These are phyloP conservation scores for Ceyx cyanopectus DNA, from an alignment of 2,113 vertebrate genomes.

Conservation along the genomic window DNA sequence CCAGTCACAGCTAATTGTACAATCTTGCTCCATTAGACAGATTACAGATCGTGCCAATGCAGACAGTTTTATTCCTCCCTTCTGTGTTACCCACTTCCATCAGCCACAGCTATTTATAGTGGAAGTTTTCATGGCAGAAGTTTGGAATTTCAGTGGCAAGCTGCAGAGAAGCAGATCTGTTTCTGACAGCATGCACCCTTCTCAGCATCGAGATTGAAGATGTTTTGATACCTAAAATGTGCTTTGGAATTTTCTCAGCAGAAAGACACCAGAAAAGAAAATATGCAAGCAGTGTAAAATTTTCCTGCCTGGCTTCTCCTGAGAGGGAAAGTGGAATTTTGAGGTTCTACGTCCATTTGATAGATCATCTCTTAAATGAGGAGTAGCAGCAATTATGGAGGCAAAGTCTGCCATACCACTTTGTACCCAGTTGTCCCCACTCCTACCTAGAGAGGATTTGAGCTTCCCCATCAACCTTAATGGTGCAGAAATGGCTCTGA, in stretches of 20 bases:
- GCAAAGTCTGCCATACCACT: not conserved
- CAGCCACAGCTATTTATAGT: not conserved
- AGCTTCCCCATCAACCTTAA: conserved; percentile 60
- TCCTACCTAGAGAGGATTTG: not conserved
- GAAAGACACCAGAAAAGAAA: not conserved
- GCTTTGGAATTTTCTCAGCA: not conserved
- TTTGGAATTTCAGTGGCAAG: conserved; percentile 11
- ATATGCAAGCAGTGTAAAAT: not conserved
- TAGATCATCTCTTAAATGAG: not conserved
- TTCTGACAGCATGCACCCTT: not conserved
- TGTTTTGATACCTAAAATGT: not conserved
- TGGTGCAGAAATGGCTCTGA: conserved; percentile 66
- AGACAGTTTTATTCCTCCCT: conserved; percentile 10
- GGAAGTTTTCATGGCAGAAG: not conserved
- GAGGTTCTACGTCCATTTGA: not conserved
- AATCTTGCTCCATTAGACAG: conserved; percentile 37
- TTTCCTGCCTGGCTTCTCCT: not conserved
- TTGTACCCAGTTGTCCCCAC: not conserved
- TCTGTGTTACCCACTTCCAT: not conserved
- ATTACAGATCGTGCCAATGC: not conserved
- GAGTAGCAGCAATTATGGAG: not conserved
- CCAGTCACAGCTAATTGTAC: not conserved
- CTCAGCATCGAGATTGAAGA: not conserved
- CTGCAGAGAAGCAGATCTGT: not conserved
- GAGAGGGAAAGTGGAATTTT: not conserved